These are phyloP conservation scores for Harlomillsia oculata DNA, from an alignment of 1,140 invertebrate species.

Conservation along the genomic window DNA sequence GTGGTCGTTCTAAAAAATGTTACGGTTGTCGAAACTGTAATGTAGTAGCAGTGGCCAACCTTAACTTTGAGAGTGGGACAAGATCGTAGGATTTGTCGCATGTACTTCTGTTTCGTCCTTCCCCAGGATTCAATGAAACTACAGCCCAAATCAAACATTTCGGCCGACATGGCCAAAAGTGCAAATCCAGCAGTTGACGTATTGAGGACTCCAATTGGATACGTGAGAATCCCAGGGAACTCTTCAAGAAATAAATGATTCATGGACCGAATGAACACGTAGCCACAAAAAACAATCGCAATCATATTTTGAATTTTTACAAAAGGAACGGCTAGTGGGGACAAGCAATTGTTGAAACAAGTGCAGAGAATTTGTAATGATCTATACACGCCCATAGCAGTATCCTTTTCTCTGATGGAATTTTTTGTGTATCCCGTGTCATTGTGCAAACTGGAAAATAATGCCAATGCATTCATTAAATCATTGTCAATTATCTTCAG, in stretches of 20 bases:
- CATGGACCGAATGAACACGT: conserved; percentile 15
- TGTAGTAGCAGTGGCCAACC: conserved; percentile 1
- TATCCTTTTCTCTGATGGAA: not conserved
- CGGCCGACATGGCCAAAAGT: conserved; percentile 1
- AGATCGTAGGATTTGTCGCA: conserved; percentile 6
- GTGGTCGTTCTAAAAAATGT: not conserved
- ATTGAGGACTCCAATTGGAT: conserved; percentile 7
- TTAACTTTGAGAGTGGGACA: conserved; percentile 8
- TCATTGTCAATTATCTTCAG: too few species aligned
- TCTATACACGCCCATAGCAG: not conserved
- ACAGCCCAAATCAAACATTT: conserved; percentile 13
- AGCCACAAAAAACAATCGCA: conserved; percentile 6
- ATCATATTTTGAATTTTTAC: conserved; percentile 4
- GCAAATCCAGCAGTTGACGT: not conserved
- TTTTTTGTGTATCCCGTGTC: conserved; percentile 2
- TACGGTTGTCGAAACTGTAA: conserved; percentile 5
- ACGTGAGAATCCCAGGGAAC: conserved; percentile 13
- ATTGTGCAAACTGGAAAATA: not conserved
- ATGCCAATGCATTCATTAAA: not conserved
- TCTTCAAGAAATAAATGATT: conserved; percentile 13
- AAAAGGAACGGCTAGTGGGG: conserved; percentile 11
- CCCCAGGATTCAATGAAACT: conserved; percentile 21
- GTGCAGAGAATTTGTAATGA: not conserved
- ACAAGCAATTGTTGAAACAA: conserved; percentile 13
- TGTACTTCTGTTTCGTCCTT: conserved; percentile 6